phyloP scores from a whole-genome alignment of 2,113 vertebrate species.

The Pampusana beccarii region DNA sequence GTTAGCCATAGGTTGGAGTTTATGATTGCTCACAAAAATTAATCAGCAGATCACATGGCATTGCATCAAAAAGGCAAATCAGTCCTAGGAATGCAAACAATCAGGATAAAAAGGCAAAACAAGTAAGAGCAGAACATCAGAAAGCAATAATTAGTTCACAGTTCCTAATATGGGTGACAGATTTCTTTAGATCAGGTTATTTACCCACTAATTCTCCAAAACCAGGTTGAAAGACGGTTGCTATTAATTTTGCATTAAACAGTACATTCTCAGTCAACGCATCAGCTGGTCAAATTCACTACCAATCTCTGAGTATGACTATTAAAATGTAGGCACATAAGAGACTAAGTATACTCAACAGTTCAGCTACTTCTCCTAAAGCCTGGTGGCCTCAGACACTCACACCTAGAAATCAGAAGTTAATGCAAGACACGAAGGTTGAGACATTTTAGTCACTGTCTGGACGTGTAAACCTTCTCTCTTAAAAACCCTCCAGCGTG shows the following conservation, averaged over 20 bases:
- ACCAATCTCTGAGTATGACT: background rate
- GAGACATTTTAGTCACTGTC: background rate
- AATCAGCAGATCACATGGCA: conserved; percentile 62
- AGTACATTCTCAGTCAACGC: background rate
- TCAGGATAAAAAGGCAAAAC: conserved; percentile 58
- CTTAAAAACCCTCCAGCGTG: rapidly evolving
- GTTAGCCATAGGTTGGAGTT: conserved; percentile 36
- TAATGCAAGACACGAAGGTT: background rate
- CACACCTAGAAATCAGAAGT: background rate
- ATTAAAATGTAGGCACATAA: background rate
- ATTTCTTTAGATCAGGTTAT: conserved; percentile 33
- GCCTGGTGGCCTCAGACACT: background rate
- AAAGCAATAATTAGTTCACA: conserved; percentile 55
- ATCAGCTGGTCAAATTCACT: background rate
- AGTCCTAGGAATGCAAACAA: conserved; percentile 61
- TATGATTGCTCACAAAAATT: conserved; percentile 67
- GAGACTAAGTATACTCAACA: background rate
- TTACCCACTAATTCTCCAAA: conserved; percentile 16
- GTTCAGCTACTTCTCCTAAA: background rate
- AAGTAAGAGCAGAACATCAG: conserved; percentile 49
- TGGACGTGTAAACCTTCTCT: background rate
- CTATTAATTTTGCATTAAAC: background rate
- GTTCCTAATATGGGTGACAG: conserved; percentile 26
- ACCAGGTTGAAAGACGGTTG: background rate
- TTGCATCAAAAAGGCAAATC: conserved; percentile 71